phyloP scores from a whole-genome alignment of 2,888 invertebrate species.

The Apamea sordens region DNA sequence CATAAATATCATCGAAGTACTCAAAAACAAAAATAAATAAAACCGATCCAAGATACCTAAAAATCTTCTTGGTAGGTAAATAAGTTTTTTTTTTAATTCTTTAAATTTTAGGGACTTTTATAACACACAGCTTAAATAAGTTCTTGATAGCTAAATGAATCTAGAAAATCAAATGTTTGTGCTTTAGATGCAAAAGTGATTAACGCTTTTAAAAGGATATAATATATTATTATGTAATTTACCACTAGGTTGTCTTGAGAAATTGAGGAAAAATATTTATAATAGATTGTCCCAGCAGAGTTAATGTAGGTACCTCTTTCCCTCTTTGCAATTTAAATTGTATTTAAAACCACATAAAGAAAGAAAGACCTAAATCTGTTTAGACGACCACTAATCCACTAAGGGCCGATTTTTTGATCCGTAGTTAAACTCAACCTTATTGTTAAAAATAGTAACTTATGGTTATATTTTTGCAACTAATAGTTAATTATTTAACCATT shows the following conservation, averaged over 20 bases:
- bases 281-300: neutral
- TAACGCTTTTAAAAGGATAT: neutral
- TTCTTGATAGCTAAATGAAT: neutral
- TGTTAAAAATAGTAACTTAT: no score
- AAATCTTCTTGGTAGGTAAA: neutral
- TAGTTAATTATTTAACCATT: no score
- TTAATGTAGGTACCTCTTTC: neutral
- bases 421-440: no score
- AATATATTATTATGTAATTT: neutral
- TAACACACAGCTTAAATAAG: no score
- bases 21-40: neutral
- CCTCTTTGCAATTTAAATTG: neutral
- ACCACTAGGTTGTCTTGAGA: neutral
- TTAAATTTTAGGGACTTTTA: no score
- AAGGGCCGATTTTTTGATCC: no score
- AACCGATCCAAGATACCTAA: neutral
- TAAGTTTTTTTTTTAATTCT: no score
- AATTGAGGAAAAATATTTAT: conserved; percentile 13
- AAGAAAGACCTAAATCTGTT: neutral
- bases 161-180: neutral
- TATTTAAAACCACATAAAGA: neutral
- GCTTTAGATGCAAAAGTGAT: neutral
- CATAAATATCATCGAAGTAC: neutral
- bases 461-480: no score
- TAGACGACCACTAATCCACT: neutral